phyloP scores from a whole-genome alignment of 2,797 vertebrate species.

The Benthosema pterotum region DNA sequence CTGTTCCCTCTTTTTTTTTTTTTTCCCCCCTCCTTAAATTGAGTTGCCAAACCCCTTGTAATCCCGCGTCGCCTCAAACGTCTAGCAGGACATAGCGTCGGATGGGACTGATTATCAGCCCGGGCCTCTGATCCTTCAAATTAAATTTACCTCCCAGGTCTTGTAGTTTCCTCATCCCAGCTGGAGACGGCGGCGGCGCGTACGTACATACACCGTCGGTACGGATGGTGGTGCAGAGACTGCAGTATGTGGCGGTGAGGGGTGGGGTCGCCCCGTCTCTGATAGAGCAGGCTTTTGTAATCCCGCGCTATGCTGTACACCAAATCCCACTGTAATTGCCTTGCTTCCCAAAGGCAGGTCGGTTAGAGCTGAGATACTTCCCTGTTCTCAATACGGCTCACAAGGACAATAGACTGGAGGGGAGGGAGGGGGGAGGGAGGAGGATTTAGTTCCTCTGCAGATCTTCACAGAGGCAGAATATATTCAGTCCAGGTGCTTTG shows the following conservation, averaged over 20 bases:
- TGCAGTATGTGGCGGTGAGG: too few species aligned
- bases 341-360: conserved; percentile 68
- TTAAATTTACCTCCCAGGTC: conserved; percentile 70
- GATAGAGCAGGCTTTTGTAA: conserved; percentile 73
- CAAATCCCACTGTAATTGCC: conserved; percentile 80
- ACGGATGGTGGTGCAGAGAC: conserved; percentile 60
- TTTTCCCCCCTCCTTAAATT: conserved; percentile 46
- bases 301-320: conserved; percentile 70
- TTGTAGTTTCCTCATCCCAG: conserved; percentile 60
- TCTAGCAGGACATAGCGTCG: conserved; percentile 51
- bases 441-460: conserved; percentile 66
- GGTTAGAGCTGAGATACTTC: conserved; percentile 61
- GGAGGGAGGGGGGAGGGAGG: too few species aligned
- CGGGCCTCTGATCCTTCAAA: conserved; percentile 72
- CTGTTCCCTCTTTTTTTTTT: conserved; percentile 22
- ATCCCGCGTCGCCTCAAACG: conserved; percentile 58
- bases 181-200: conserved; percentile 54
- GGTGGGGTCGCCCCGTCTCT: conserved; percentile 59
- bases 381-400: conserved; percentile 60
- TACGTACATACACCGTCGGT: conserved; percentile 52
- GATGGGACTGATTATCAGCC: conserved; percentile 69
- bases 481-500: conserved; percentile 63
- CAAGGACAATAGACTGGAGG: conserved; percentile 73
- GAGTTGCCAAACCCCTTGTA: conserved; percentile 62
- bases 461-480: conserved; percentile 58